Conservation (phyloP, 2,888 invertebrate species). For the Oligia latruncula region DNA sequence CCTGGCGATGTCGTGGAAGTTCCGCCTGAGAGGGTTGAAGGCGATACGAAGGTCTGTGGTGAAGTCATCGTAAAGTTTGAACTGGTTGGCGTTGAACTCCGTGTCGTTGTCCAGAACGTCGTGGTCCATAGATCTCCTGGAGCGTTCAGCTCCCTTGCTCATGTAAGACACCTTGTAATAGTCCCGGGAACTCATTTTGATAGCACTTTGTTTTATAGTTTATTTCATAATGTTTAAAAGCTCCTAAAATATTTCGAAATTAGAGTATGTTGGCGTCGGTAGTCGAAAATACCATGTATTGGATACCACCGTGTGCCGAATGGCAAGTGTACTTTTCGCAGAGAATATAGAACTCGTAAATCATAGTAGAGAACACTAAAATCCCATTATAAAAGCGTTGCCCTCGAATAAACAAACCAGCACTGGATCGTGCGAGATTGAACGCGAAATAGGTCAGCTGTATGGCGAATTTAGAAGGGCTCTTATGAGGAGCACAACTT, state of each 20-base stretch:
- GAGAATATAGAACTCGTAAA: conserved; percentile 49
- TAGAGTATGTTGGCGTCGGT: conserved; percentile 69
- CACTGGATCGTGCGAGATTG: conserved; percentile 67
- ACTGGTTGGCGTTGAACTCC: conserved; percentile 88
- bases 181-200: conserved; percentile 84
- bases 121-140: conserved; percentile 72
- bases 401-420: conserved; percentile 53
- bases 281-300: conserved; percentile 73
- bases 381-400: conserved; percentile 58
- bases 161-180: conserved; percentile 85
- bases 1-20: conserved; percentile 76
- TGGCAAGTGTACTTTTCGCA: conserved; percentile 31
- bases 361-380: conserved; percentile 64
- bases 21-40: conserved; percentile 82
- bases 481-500: conserved; percentile 71
- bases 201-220: conserved; percentile 60
- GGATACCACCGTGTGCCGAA: conserved; percentile 76
- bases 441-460: conserved; percentile 76
- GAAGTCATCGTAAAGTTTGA: conserved; percentile 88
- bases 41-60: conserved; percentile 84
- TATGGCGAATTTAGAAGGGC: conserved; percentile 79
- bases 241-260: conserved; percentile 54
- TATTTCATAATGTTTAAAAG: conserved; percentile 64
- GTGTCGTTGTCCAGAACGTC: conserved; percentile 86
- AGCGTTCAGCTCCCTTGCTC: conserved; percentile 74